Percentiles rank a stretch among this genome's conserved stretches.
Evolutionary conservation across 1,140 invertebrate genomes (phyloP).

Genomic region (Brachionus sp.): DNA sequence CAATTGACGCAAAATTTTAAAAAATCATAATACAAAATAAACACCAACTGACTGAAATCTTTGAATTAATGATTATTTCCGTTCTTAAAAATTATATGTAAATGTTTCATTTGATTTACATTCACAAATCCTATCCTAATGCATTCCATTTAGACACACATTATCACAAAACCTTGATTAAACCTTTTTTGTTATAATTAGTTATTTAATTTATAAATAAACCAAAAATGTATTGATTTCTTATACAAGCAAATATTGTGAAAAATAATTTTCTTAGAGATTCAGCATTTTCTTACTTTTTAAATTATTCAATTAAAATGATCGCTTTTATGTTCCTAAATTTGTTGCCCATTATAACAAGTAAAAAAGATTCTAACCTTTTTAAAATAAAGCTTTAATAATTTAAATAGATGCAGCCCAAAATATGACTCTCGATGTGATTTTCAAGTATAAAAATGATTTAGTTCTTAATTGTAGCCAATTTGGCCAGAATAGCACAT

Average conservation of each 20-base stretch:
- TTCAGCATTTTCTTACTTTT: no score
- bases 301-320: neutral
- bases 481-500: neutral
- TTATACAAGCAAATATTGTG: neutral
- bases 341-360: neutral
- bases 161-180: neutral
- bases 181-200: neutral
- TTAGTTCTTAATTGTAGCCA: neutral
- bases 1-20: neutral
- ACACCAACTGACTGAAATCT: neutral
- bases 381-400: neutral
- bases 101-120: neutral
- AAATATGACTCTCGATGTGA: neutral
- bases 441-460: neutral
- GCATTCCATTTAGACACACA: conserved; percentile 1
- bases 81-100: neutral
- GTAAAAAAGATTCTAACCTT: neutral
- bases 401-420: neutral
- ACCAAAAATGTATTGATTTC: neutral
- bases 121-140: neutral
- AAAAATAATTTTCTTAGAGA: neutral
- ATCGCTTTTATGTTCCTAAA: neutral
- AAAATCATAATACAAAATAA: neutral
- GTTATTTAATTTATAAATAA: neutral
- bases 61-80: neutral